These are phyloP conservation scores for Crocodylus rhombifer DNA, from an alignment of 2,797 vertebrate genomes.

Conservation along the genomic window DNA sequence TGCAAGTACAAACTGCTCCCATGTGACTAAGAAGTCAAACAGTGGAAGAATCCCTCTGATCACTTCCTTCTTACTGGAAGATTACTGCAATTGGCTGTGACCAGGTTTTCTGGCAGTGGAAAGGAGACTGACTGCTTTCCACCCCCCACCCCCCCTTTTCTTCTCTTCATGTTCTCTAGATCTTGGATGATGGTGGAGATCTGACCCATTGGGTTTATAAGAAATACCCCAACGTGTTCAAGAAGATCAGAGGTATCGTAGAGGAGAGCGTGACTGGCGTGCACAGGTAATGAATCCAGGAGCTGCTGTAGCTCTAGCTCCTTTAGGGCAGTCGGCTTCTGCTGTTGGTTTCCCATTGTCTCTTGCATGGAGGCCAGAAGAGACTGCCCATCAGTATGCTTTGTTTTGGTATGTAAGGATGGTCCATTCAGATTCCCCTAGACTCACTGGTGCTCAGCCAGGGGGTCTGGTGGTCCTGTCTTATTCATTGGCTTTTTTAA, in stretches of 20 bases:
- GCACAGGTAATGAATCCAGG: constrained; percentile 88
- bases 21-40: too few relatives aligned
- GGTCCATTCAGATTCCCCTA: background rate
- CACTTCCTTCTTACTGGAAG: too few relatives aligned
- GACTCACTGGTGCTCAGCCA: background rate
- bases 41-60: too few relatives aligned
- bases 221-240: constrained; percentile 97
- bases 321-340: background rate
- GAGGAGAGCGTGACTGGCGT: constrained; percentile 99
- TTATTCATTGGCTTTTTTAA: background rate
- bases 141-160: background rate
- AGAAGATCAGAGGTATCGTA: constrained; percentile 96
- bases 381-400: background rate
- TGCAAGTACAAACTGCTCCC: background rate
- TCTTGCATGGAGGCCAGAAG: background rate
- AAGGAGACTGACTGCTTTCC: background rate
- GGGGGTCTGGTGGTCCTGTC: background rate
- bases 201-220: constrained; percentile 99
- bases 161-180: constrained; percentile 82
- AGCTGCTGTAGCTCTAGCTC: background rate
- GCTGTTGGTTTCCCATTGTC: background rate
- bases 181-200: constrained; percentile 97
- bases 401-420: background rate
- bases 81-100: too few relatives aligned
- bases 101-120: too few relatives aligned